Base-by-base conservation (phyloP, 2,888 invertebrate species). In the Xestia ashworthii region DNA sequence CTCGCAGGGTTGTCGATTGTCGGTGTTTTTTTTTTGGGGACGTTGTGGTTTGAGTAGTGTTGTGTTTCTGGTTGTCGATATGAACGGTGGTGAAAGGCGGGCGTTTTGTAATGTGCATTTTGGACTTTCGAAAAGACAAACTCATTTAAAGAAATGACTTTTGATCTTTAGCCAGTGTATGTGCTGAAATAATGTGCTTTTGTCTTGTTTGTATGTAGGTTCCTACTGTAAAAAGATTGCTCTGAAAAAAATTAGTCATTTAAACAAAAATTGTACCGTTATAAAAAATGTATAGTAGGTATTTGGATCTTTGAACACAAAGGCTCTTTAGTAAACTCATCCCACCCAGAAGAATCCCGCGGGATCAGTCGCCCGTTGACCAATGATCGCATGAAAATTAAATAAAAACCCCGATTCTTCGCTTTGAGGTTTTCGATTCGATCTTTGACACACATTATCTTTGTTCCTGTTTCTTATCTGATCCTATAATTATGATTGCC, bases 1-100 rank as follows among this genome's bases (percentile, higher is more conserved):
- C 73, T 79, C 83, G 86, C 80, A 71, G 1, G 65, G 6, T 44
- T 48, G n/a, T 78, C 82, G 78, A 55, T 60, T 8, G 32, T 4
- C 41, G 22, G 12, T 62, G 19, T 53, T 65, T 71, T 50, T 11
- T 60, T 60, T 62, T 38, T 9, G 62, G 19, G 22, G 6, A 12
- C 22, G 41, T 3, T n/a, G 38, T 69, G 41, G n/a, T 55, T n/a
- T 25, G 44, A 11, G 25, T 25, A 58, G 25, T 44, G 44, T 44
- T 44, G 70, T 58, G 70, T 8, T 58, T 58, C 9, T 55, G 0
- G 32, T 0, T 32, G 32, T 60, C 71, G 60, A 60, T 16, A 65
- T 44, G 1, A 41, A n/a, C 4, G 3, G 3, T 3, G 5, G 25
- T 58, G 14, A 58, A 32, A 1, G 14, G 25, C 14, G 14, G n/a